phyloP scores from a whole-genome alignment of 2,888 invertebrate species.

The Lasioglossum malachurum region DNA sequence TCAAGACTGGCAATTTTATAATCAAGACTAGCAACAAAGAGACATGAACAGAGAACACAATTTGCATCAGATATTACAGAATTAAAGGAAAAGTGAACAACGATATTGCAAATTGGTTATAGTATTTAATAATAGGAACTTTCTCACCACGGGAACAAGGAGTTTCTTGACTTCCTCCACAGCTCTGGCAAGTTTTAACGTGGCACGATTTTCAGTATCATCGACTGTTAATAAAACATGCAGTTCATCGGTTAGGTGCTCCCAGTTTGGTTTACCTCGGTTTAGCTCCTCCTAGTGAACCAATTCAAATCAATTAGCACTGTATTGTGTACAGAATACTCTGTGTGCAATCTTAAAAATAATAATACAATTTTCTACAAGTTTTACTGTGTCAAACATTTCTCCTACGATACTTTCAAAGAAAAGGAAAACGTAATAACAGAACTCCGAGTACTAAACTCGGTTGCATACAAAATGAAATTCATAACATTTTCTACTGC shows the following conservation, averaged over 20 bases:
- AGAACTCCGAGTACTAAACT: neutral
- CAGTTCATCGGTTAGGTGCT: slow-evolving; percentile 99
- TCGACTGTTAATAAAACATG: slow-evolving; percentile 99
- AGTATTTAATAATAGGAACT: slow-evolving; percentile 78
- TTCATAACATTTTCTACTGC: neutral
- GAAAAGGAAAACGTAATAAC: neutral
- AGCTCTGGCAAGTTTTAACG: slow-evolving; percentile 97
- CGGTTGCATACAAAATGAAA: neutral
- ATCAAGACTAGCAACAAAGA: neutral
- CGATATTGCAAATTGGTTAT: neutral
- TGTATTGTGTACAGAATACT: neutral
- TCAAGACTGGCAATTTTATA: neutral
- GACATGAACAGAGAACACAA: neutral
- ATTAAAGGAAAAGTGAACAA: neutral
- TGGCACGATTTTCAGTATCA: slow-evolving; percentile 98
- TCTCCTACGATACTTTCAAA: neutral
- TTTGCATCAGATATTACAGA: neutral
- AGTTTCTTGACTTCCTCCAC: slow-evolving; percentile 99
- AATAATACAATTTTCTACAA: neutral
- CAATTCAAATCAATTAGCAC: slow-evolving; percentile 18
- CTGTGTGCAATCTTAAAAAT: too few species aligned
- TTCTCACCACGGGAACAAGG: slow-evolving; percentile 94
- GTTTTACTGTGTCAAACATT: neutral
- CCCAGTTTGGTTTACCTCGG: slow-evolving; percentile 99
- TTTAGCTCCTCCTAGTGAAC: slow-evolving; percentile 97